These are phyloP conservation scores for Phymatocera aterrima DNA, from an alignment of 2,888 invertebrate genomes.

Conservation along the genomic window DNA sequence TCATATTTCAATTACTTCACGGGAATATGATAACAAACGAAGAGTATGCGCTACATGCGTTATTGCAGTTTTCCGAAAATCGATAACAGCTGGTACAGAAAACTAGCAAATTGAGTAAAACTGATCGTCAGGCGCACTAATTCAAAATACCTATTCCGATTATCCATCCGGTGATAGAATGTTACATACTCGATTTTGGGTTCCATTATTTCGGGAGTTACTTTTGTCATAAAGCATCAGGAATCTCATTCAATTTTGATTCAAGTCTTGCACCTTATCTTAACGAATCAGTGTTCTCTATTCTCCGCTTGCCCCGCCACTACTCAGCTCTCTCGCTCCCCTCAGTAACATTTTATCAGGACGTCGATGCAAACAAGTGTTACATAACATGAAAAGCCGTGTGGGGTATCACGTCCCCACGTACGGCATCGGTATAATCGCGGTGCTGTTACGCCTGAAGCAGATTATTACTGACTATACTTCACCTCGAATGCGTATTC, in stretches of 20 bases:
- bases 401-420: neutral
- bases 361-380: neutral
- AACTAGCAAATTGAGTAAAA: neutral
- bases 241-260: neutral
- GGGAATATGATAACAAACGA: neutral
- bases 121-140: neutral
- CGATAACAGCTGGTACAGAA: too few species aligned
- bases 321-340: neutral
- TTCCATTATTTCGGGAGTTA: neutral
- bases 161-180: neutral
- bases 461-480: neutral
- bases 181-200: neutral
- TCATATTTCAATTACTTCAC: neutral
- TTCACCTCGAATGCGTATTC: conserved; percentile 89
- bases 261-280: neutral
- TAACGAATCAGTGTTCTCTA: neutral
- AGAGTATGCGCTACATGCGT: neutral
- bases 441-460: neutral
- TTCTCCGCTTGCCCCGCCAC: neutral
- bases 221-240: neutral
- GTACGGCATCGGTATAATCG: neutral
- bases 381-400: neutral
- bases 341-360: neutral
- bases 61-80: too few species aligned
- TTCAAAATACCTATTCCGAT: neutral